These are phyloP conservation scores for Mandrillus leucophaeus DNA, from an alignment of 2,113 vertebrate species.

Conservation along the genomic window DNA sequence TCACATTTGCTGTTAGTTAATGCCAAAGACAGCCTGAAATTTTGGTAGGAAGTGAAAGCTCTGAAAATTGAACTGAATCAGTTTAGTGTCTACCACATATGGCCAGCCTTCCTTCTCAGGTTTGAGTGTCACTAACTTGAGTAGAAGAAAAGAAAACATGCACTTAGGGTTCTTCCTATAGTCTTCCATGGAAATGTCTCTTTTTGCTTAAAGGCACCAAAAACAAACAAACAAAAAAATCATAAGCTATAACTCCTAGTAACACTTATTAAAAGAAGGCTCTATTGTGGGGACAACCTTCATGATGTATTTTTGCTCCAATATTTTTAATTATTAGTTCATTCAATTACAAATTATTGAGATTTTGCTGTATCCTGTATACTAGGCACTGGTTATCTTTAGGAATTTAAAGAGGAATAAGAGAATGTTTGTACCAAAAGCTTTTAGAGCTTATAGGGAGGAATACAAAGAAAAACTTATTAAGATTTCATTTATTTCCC, in stretches of 20 bases:
- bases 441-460: neutral
- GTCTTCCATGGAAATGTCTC: neutral
- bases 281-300: neutral
- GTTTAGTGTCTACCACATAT: neutral
- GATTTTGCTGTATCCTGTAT: neutral
- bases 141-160: neutral
- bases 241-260: neutral
- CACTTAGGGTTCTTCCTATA: neutral
- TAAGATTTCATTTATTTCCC: neutral
- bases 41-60: slow-evolving; percentile 7
- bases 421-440: neutral
- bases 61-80: neutral
- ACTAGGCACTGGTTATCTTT: neutral
- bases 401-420: neutral
- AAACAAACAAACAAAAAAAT: neutral
- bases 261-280: neutral
- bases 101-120: neutral
- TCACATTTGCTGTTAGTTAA: neutral
- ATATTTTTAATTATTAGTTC: neutral
- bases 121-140: neutral
- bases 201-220: neutral
- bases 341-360: neutral
- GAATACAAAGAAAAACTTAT: neutral
- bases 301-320: neutral
- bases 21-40: neutral